These are phyloP conservation scores for Adineta ricciae DNA, from an alignment of 2,888 invertebrate genomes.

Conservation along the genomic window DNA sequence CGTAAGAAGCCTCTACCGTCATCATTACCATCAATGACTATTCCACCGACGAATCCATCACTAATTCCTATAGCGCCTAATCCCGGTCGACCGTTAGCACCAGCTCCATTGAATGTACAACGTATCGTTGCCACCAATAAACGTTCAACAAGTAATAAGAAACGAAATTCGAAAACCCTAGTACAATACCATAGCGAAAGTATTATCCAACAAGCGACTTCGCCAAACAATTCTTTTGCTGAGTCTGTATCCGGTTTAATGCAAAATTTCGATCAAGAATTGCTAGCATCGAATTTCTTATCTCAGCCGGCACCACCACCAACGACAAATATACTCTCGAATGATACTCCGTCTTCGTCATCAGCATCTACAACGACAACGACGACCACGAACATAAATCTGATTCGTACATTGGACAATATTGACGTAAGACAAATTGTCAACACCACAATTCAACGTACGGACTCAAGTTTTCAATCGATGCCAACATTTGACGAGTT, in stretches of 20 bases:
- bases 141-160: background rate
- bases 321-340: background rate
- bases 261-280: conserved; percentile 16
- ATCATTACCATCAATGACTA: background rate
- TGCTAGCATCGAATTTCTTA: background rate
- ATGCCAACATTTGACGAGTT: conserved; percentile 20
- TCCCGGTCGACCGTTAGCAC: conserved; percentile 20
- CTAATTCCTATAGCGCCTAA: background rate
- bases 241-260: background rate
- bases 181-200: background rate
- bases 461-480: background rate
- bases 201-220: background rate
- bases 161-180: background rate
- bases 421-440: conserved; percentile 13
- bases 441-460: background rate
- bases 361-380: too few relatives aligned
- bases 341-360: background rate
- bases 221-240: background rate
- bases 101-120: background rate
- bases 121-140: background rate
- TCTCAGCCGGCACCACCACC: background rate
- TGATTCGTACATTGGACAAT: background rate
- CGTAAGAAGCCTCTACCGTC: background rate
- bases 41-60: background rate
- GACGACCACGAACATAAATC: background rate